A percentile compares a stretch with the other conserved stretches of the same genome.
phyloP scores from a whole-genome alignment of 2,888 invertebrate genomes.

The Lochmaea crataegi region DNA sequence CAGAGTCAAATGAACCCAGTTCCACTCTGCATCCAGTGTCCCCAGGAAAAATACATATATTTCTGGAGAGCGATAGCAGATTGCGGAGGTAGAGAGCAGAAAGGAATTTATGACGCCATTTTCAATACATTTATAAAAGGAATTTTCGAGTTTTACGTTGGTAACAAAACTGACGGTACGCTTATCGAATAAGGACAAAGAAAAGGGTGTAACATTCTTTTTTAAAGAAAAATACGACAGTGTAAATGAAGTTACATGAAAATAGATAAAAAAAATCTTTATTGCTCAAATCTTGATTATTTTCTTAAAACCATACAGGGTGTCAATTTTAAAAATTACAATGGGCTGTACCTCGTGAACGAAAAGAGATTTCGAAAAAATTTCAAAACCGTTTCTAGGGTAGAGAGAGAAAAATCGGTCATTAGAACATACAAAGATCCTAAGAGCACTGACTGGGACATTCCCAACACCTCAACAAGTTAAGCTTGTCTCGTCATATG shows the following conservation, averaged over 20 bases:
- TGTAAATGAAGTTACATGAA: not conserved
- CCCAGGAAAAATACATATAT: conserved; percentile 39
- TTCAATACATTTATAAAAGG: conserved; percentile 19
- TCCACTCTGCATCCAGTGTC: conserved; percentile 27
- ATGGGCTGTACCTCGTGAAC: no score
- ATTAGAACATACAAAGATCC: no score
- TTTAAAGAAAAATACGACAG: not conserved
- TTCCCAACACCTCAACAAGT: no score
- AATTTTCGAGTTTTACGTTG: conserved; percentile 17
- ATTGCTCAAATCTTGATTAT: no score
- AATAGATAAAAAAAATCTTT: not conserved
- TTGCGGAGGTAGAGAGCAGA: conserved; percentile 15
- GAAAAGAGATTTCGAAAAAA: no score
- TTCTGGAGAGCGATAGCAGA: conserved; percentile 18
- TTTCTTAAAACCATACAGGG: no score
- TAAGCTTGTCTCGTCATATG: no score
- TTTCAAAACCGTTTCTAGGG: no score
- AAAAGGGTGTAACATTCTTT: not conserved
- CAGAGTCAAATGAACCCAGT: conserved; percentile 1
- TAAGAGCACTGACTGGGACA: no score
- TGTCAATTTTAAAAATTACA: no score
- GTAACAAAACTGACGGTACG: conserved; percentile 11
- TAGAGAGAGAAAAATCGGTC: no score
- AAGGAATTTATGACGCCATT: conserved; percentile 21
- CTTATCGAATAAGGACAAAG: conserved; percentile 17